Evolutionary conservation across 2,113 vertebrate species (phyloP), one percentile per base, ranked within the genome.

Genomic region (Lagenorhynchus albirostris): DNA sequence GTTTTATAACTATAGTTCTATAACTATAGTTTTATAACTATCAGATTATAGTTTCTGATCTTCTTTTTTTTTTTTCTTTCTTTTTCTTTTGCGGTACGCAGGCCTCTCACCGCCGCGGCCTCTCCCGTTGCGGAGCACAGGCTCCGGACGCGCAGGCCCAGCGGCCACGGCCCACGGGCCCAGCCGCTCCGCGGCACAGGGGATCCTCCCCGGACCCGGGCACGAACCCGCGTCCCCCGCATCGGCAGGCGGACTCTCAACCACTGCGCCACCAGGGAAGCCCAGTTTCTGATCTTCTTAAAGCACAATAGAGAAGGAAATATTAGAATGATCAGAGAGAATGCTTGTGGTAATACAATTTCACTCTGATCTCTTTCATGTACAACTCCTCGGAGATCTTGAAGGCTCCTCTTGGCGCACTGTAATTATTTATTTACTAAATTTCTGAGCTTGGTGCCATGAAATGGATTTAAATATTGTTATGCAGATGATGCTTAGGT

Each of bases 391-490:
- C 5, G 33, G 38, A 86, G 79, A 95, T 47, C 82, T 31, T 60
- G 23, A 21, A 84, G 60, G 62, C 36, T 38, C 62, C 25, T 73
- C 84, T 1, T 74, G 74, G n/a, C 8, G 10, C 21, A 1, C 15
- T 8, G 0, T 0, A 65, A 33, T 85, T 73, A 67, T 47, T 79
- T 91, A 23, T 0, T 67, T 68, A 47, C 53, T 60, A 11, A 91
- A 9, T 7, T 29, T 83, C 70, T 23, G 67, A 97, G 33, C 50
- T 23, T 31, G 4, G 23, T 81, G 0, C 38, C 36, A 38, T 36
- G 79, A 13, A 90, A 89, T 88, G 41, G 95, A 55, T 96, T 96
- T 91, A 95, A 97, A 96, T 41, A 96, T 92, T 95, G 91, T 21
- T 97, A 71, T 89, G 4, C 7, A 95, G 71, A 86, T 88, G 84